Evolutionary conservation across 1,140 invertebrate species (phyloP).

Genomic region (Rhysida immarginata): DNA sequence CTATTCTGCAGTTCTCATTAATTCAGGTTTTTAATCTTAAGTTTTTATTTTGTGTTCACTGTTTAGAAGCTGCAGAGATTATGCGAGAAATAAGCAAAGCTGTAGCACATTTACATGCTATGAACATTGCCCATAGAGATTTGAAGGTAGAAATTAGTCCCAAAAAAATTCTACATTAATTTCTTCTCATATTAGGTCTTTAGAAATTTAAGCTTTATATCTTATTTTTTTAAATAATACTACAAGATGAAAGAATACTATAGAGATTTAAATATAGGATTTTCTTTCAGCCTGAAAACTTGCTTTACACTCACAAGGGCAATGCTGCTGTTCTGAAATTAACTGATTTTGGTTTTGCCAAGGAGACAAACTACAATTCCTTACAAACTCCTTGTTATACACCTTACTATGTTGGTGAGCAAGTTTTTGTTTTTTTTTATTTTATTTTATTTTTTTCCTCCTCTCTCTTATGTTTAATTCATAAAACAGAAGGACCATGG

Average conservation of each 20-base stretch:
- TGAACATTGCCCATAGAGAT: constrained; percentile 93
- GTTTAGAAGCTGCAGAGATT: constrained; percentile 70
- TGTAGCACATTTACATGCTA: constrained; percentile 84
- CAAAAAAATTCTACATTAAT: not conserved
- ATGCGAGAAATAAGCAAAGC: constrained; percentile 93
- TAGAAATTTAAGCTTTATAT: not conserved
- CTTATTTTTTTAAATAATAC: too few relatives aligned
- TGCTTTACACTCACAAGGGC: constrained; percentile 35
- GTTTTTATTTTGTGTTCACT: constrained; percentile 16
- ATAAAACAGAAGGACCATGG: not conserved
- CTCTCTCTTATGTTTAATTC: not conserved
- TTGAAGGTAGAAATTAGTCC: constrained; percentile 58
- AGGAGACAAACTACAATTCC: constrained; percentile 75
- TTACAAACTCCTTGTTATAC: constrained; percentile 97
- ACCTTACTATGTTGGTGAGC: constrained; percentile 88
- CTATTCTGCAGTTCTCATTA: not conserved
- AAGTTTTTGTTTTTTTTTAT: constrained; percentile 13
- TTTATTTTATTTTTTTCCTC: constrained; percentile 4
- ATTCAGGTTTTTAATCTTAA: not conserved
- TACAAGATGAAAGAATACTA: too few relatives aligned
- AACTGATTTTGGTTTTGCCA: constrained; percentile 99
- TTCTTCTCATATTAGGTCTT: not conserved
- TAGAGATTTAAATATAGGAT: too few relatives aligned
- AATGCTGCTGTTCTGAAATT: constrained; percentile 67
- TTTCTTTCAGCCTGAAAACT: constrained; percentile 37